A percentile compares a stretch with the other conserved stretches of the same genome.
Conservation (phyloP, 2,113 vertebrate species). For the Myrmecobius fasciatus region DNA sequence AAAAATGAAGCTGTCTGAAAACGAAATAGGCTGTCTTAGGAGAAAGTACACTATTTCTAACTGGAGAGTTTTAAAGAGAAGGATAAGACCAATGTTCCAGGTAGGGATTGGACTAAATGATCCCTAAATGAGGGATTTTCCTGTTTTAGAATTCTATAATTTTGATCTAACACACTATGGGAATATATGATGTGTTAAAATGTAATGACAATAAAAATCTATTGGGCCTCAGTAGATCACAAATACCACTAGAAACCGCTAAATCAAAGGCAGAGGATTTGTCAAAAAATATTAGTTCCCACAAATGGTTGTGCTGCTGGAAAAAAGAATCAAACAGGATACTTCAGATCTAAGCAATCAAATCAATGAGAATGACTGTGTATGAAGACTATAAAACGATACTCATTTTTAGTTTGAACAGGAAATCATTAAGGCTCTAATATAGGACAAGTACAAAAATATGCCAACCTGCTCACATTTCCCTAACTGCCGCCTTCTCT, state of each 20-base stretch:
- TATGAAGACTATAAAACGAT: conserved; percentile 9
- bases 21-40: neutral
- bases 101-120: neutral
- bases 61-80: neutral
- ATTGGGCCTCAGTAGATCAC: neutral
- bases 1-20: neutral
- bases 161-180: neutral
- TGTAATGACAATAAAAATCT: neutral
- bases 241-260: neutral
- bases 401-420: conserved; percentile 4
- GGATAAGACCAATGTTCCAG: neutral
- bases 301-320: neutral
- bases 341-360: neutral
- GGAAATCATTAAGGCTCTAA: neutral
- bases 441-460: neutral
- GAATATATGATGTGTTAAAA: neutral
- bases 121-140: neutral
- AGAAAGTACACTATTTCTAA: neutral
- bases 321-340: conserved; percentile 13
- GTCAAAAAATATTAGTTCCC: neutral
- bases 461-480: neutral
- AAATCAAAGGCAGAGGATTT: neutral
- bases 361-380: conserved; percentile 7
- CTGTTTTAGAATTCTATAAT: neutral
- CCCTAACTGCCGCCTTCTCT: neutral